Conservation (phyloP, 2,113 vertebrate genomes). For the Capreolus pygargus region DNA sequence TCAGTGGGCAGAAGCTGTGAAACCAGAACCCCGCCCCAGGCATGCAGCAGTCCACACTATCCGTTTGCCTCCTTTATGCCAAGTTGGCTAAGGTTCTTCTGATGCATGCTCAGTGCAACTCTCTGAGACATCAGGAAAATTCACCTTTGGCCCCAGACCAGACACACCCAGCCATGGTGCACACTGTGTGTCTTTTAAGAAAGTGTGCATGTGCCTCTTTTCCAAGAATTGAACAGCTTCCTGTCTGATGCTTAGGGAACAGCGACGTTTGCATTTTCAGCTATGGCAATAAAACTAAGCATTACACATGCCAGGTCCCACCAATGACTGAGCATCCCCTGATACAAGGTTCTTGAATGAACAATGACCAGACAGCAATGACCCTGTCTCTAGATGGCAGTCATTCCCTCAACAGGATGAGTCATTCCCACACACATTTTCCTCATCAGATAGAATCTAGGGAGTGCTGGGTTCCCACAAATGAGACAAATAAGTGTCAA, state of each 20-base stretch:
- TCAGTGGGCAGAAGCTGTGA: not conserved
- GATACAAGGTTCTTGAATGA: not conserved
- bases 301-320: not conserved
- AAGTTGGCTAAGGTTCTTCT: not conserved
- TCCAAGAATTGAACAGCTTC: conserved; percentile 27
- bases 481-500: not conserved
- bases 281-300: conserved; percentile 3
- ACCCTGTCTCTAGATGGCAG: not conserved
- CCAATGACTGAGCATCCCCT: not conserved
- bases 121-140: conserved; percentile 30
- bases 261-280: not conserved
- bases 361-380: conserved; percentile 11
- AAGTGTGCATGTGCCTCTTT: not conserved
- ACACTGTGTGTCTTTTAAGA: not conserved
- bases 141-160: conserved; percentile 50
- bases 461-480: not conserved
- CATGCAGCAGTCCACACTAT: not conserved
- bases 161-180: not conserved
- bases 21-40: not conserved
- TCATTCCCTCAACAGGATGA: conserved; percentile 29
- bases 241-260: not conserved
- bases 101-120: not conserved
- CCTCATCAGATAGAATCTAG: not conserved
- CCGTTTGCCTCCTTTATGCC: not conserved
- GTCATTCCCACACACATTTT: not conserved